A percentile compares a stretch with the other conserved stretches of the same genome.
These are phyloP conservation scores for Epizoanthus rinbou DNA, from an alignment of 92 coral and sea anemone genomes.

Conservation along the genomic window DNA sequence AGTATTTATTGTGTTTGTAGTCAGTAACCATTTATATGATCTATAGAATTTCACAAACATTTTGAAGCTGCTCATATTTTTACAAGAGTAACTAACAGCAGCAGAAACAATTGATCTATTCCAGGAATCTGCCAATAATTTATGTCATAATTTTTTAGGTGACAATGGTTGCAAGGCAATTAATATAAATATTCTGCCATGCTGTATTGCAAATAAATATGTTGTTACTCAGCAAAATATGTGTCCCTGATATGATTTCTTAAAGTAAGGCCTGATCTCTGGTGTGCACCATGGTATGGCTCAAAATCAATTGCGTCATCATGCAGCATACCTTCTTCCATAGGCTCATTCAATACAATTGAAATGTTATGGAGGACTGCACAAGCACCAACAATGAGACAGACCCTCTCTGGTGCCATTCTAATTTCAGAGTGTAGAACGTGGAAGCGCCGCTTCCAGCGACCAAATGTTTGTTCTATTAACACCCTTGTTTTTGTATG, in stretches of 20 bases:
- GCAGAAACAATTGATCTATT: background rate
- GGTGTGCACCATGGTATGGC: constrained; percentile 20
- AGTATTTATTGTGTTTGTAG: background rate
- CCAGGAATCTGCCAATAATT: background rate
- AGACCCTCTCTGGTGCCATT: constrained; percentile 51
- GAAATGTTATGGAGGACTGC: constrained; percentile 43
- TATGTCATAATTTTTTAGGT: background rate
- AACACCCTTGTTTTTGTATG: constrained; percentile 55
- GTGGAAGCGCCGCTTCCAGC: constrained; percentile 58
- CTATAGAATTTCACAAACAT: background rate
- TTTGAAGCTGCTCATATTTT: constrained; percentile 5
- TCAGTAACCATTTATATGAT: constrained; percentile 3
- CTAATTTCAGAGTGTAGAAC: constrained; percentile 54
- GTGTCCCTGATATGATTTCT: constrained; percentile 11
- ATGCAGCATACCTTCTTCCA: constrained; percentile 18
- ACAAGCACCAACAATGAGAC: constrained; percentile 40
- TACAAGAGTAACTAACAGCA: background rate
- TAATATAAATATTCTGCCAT: background rate
- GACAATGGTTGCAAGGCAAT: background rate
- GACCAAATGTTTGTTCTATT: constrained; percentile 57
- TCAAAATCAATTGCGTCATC: constrained; percentile 3
- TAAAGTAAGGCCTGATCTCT: constrained; percentile 9
- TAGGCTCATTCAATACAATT: constrained; percentile 28
- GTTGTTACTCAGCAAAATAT: constrained; percentile 5
- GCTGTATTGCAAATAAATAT: background rate